A percentile compares a stretch with the other conserved stretches of the same genome.
Conservation (phyloP, 2,797 vertebrate genomes). For the Heliangelus exortis region DNA sequence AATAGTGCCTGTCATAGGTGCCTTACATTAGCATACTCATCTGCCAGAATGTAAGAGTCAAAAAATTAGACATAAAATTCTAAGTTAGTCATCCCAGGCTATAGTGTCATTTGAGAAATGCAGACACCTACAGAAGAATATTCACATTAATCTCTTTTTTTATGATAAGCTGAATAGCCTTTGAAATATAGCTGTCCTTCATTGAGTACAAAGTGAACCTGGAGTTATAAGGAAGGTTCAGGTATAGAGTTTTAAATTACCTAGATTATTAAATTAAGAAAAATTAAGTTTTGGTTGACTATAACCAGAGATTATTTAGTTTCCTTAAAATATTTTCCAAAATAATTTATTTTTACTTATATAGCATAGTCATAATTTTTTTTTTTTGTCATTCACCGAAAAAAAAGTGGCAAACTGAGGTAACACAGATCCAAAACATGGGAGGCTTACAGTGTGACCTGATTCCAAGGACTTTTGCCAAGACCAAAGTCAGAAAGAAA, state of each 20-base stretch:
- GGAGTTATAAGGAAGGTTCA: background rate
- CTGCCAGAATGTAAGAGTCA: background rate
- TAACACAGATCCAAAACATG: background rate
- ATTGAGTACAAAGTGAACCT: background rate
- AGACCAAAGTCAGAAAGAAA: background rate
- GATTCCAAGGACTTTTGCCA: background rate
- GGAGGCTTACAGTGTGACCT: rapidly evolving
- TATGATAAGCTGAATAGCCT: background rate
- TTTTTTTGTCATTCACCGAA: background rate
- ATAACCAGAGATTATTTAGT: background rate
- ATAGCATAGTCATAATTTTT: background rate
- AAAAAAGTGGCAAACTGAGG: background rate
- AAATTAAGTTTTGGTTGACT: background rate
- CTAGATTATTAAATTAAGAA: background rate
- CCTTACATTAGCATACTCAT: background rate
- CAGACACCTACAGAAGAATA: background rate
- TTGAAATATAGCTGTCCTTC: background rate
- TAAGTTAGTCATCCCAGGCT: background rate
- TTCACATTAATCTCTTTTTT: background rate
- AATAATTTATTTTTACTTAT: background rate
- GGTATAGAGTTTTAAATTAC: background rate
- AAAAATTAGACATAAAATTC: constrained; percentile 1
- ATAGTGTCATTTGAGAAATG: background rate
- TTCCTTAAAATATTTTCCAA: background rate
- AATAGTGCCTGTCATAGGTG: constrained; percentile 9